phyloP scores from a whole-genome alignment of 2,797 vertebrate species.

The Megaceryle alcyon region DNA sequence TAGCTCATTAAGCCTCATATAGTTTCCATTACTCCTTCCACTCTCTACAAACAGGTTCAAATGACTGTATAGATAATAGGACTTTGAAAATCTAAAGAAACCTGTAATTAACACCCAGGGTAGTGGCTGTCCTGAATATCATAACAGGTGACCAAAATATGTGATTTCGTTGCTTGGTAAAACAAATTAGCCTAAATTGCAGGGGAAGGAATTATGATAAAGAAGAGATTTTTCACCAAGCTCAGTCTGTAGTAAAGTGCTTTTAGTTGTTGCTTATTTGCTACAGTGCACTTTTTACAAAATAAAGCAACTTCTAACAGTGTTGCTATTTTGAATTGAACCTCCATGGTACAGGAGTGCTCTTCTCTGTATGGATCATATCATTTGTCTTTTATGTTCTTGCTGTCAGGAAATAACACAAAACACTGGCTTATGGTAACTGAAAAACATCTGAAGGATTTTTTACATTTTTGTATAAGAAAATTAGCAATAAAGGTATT shows the following conservation, averaged over 20 bases:
- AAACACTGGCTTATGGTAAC: neutral
- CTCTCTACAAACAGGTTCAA: neutral
- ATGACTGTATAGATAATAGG: neutral
- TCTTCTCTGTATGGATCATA: neutral
- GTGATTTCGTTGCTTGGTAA: neutral
- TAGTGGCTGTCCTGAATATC: neutral
- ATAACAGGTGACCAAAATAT: neutral
- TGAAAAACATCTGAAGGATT: neutral
- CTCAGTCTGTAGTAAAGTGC: neutral
- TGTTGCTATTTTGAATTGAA: neutral
- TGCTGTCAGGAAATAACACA: neutral
- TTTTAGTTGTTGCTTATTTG: neutral
- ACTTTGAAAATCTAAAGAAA: neutral
- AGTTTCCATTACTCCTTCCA: neutral
- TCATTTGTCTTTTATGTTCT: neutral
- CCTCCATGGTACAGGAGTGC: neutral
- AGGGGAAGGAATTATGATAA: neutral
- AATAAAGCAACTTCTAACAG: neutral
- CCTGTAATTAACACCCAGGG: neutral
- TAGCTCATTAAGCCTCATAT: neutral
- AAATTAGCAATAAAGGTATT: neutral
- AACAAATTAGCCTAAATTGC: neutral
- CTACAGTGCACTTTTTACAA: neutral
- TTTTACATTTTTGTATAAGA: neutral
- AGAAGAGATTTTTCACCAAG: neutral